Evolutionary conservation across 2,888 invertebrate species (phyloP), one percentile per base, ranked within the genome.

Genomic region (Cerceris ruficornis): DNA sequence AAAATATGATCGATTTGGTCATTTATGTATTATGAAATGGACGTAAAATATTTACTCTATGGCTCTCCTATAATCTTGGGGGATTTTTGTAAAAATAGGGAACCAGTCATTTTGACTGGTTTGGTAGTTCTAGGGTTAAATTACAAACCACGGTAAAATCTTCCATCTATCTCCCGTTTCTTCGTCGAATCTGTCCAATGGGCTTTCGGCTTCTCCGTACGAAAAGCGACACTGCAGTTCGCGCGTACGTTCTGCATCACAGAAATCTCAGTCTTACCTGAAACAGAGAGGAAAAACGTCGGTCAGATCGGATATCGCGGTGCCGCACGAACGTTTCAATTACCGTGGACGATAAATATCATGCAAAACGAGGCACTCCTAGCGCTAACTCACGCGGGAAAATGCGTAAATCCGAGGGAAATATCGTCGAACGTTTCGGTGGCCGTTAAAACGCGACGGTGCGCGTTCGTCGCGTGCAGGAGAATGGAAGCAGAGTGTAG

Each of bases 301-400:
- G 87, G 80, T 88, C 85, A 87, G 86, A 87, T 88, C 86, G 81
- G 85, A 76, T 86, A 84, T 87, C 88, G 77, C 76, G 52, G 50
- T 67, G 68, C 49, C 69, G 78, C 86, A 83, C 79, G 85, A 86
- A 89, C 86, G 85, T 88, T 88, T 89, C 88, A 88, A 89, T 89
- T 88, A 87, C 86, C 75, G 69, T 55, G 41, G 52, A 62, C 79
- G 86, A 87, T 88, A 87, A 89, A 86, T 88, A 87, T 86, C 86
- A 79, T 77, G 80, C 77, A 73, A 61, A 71, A 77, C 78, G 72
- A 70, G 80, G 60, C 75, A 55, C 72, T 65, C 72, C 72, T 67
- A 58, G 78, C 69, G 72, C 57, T 60, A 78, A 78, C 66, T 43
- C 49, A 17, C 43, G 43, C 13, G 9, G 71, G 71, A 71, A 75